Percentiles rank a stretch among this genome's conserved stretches.
Evolutionary conservation across 1,140 invertebrate genomes (phyloP).

Genomic region (Cardiocondyla obscurior): DNA sequence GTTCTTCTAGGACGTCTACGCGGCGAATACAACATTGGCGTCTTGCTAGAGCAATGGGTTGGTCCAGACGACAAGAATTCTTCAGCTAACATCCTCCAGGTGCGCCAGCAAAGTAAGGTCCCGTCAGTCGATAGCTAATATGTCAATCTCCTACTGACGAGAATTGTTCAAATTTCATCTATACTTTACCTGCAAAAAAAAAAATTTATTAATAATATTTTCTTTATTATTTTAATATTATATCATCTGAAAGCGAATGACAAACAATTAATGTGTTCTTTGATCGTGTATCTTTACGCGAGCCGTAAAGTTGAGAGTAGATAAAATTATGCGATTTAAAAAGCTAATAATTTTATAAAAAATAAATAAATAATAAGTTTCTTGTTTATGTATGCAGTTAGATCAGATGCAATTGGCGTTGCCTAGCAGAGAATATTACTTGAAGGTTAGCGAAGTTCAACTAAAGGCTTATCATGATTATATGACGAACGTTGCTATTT

Average conservation of each 20-base stretch:
- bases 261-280: not conserved
- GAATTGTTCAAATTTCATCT: not conserved
- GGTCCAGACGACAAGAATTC: slow-evolving; percentile 94
- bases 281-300: no score
- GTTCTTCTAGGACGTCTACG: slow-evolving; percentile 88
- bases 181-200: not conserved
- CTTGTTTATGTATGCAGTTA: slow-evolving; percentile 83
- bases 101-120: slow-evolving; percentile 84
- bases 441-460: slow-evolving; percentile 88
- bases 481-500: slow-evolving; percentile 90
- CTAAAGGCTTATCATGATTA: slow-evolving; percentile 90
- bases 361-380: not conserved
- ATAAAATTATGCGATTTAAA: no score
- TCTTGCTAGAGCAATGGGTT: slow-evolving; percentile 91
- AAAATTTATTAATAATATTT: not conserved
- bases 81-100: slow-evolving; percentile 93
- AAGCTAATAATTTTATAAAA: no score
- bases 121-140: slow-evolving; percentile 72
- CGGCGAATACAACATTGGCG: slow-evolving; percentile 89
- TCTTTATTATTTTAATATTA: not conserved
- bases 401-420: slow-evolving; percentile 92
- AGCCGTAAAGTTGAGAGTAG: no score
- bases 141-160: not conserved
- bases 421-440: slow-evolving; percentile 92
- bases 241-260: not conserved